Percentiles rank a stretch among this genome's conserved stretches.
These are phyloP conservation scores for Panonychus citri DNA, from an alignment of 1,140 invertebrate species.

Conservation along the genomic window DNA sequence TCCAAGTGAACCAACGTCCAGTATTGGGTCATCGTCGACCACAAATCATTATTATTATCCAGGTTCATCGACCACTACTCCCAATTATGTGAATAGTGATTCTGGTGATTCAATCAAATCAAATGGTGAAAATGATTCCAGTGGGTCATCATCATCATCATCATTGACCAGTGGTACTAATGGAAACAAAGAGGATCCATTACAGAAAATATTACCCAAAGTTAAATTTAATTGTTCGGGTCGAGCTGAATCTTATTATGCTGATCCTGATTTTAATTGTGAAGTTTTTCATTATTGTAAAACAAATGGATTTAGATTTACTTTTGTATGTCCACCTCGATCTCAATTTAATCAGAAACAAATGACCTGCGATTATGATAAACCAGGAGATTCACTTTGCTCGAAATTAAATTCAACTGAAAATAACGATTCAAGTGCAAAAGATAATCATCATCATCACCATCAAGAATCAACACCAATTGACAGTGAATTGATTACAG, in stretches of 20 bases:
- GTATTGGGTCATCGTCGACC: no score
- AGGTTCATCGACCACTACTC: neutral
- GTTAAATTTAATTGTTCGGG: conserved; percentile 17
- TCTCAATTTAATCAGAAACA: conserved; percentile 15
- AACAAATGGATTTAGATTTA: conserved; percentile 13
- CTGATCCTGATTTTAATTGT: conserved; percentile 16
- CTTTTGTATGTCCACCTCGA: conserved; percentile 14
- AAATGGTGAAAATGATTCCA: neutral
- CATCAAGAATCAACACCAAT: neutral
- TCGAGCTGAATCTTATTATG: conserved; percentile 16
- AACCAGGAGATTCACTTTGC: neutral
- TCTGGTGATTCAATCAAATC: neutral
- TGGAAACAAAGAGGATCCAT: conserved; percentile 5
- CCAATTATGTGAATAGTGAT: neutral
- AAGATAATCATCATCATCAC: neutral
- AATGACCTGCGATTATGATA: conserved; percentile 14
- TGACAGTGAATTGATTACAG: no score
- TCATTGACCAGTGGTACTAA: no score
- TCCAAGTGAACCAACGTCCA: no score
- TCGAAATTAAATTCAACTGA: no score
- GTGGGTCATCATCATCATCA: neutral
- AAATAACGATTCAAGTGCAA: neutral
- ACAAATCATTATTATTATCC: neutral
- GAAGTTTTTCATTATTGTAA: conserved; percentile 19
- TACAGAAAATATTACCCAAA: conserved; percentile 12